These are phyloP conservation scores for Peromyscus polionotus DNA, from an alignment of 2,113 vertebrate species.

Conservation along the genomic window DNA sequence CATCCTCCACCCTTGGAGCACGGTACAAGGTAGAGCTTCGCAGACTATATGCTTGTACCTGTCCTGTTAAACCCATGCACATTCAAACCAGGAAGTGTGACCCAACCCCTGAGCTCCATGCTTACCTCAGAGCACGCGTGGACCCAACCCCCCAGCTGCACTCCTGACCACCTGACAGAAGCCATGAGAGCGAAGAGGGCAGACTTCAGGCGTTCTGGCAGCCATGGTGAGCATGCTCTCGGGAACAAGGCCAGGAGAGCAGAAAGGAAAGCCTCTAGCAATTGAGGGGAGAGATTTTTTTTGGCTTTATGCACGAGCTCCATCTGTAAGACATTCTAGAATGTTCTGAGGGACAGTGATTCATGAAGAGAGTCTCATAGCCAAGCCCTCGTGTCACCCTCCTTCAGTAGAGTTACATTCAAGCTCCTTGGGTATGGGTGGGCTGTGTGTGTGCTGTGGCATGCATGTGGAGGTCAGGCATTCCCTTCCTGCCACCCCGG, in stretches of 20 bases:
- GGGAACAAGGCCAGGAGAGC: background rate
- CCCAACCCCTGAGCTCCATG: constrained; percentile 83
- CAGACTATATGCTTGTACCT: background rate
- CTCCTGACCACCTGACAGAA: constrained; percentile 90
- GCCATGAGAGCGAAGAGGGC: constrained; percentile 90
- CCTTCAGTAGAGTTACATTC: background rate
- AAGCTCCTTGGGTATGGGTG: background rate
- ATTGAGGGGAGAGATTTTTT: background rate
- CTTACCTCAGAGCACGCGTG: constrained; percentile 73
- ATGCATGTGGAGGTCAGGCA: background rate
- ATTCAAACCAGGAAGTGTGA: constrained; percentile 81
- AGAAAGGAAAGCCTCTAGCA: background rate
- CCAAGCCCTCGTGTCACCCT: background rate
- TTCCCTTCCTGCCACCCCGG: background rate
- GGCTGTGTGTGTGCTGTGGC: background rate
- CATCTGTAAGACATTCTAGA: too few relatives aligned
- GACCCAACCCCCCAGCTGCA: constrained; percentile 69
- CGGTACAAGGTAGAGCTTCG: background rate
- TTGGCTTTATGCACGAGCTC: background rate
- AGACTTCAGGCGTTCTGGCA: constrained; percentile 87
- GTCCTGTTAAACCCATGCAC: background rate
- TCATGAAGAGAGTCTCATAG: background rate
- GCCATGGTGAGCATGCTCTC: constrained; percentile 84
- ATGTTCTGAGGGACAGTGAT: background rate
- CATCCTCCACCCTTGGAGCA: background rate